Conservation (phyloP, 2,888 invertebrate species). For the Crocallis elinguaria region DNA sequence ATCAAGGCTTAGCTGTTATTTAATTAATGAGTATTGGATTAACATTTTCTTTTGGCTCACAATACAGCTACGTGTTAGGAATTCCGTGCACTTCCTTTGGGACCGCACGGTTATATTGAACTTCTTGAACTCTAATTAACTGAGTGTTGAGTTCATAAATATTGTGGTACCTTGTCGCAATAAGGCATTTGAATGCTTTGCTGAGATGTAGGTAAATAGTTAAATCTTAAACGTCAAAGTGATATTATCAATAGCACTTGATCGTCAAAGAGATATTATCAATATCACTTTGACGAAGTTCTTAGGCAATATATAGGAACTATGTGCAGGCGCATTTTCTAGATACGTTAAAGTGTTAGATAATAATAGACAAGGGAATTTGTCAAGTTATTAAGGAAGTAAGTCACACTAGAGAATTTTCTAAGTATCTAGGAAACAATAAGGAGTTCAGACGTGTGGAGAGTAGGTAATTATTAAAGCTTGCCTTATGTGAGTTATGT, state of each 20-base stretch:
- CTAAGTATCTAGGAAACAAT: background rate
- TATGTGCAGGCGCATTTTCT: background rate
- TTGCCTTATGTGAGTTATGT: too few relatives aligned
- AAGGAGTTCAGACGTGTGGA: too few relatives aligned
- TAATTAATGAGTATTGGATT: constrained; percentile 75
- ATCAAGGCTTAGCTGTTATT: constrained; percentile 73
- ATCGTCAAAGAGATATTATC: too few relatives aligned
- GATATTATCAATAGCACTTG: too few relatives aligned
- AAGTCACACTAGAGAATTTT: background rate
- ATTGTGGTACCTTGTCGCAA: constrained; percentile 2
- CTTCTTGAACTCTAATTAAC: constrained; percentile 45
- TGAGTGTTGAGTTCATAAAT: constrained; percentile 8
- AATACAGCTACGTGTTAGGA: constrained; percentile 66
- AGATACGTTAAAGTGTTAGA: background rate
- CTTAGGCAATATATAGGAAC: background rate
- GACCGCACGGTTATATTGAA: constrained; percentile 48
- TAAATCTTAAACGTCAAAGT: too few relatives aligned
- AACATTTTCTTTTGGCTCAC: constrained; percentile 80
- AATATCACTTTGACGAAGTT: constrained; percentile 1
- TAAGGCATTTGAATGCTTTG: background rate
- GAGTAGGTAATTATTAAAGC: too few relatives aligned
- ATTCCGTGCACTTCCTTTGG: constrained; percentile 73
- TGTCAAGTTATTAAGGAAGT: background rate
- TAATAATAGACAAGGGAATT: background rate
- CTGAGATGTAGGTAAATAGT: background rate